phyloP scores from a whole-genome alignment of 2,888 invertebrate genomes.

The Empis livida region DNA sequence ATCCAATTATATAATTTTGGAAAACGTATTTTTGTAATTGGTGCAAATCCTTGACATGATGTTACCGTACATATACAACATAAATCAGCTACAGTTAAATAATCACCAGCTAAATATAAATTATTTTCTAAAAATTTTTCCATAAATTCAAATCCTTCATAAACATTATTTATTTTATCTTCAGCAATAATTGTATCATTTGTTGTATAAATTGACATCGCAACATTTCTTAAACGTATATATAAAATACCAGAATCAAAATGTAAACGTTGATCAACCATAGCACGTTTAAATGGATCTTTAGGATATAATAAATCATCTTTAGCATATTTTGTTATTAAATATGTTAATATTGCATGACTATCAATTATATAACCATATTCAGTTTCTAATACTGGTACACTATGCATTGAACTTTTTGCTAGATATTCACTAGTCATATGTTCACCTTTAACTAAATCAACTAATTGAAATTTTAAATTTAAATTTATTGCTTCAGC shows the following conservation, averaged over 20 bases:
- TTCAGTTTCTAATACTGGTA: constrained; percentile 27
- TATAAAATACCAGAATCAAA: constrained; percentile 30
- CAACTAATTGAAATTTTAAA: constrained; percentile 17
- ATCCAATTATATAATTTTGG: constrained; percentile 10
- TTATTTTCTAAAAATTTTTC: constrained; percentile 18
- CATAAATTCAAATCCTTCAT: constrained; percentile 14
- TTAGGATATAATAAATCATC: constrained; percentile 26
- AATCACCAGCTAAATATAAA: constrained; percentile 6
- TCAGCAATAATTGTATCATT: constrained; percentile 1
- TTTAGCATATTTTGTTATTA: constrained; percentile 27
- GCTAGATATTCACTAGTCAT: constrained; percentile 17
- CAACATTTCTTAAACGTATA: constrained; percentile 21
- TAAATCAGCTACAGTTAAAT: constrained; percentile 12
- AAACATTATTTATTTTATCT: constrained; percentile 12
- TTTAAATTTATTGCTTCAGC: constrained; percentile 21
- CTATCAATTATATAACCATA: constrained; percentile 26
- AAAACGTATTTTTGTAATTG: constrained; percentile 8
- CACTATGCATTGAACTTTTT: constrained; percentile 30
- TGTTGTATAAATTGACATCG: constrained; percentile 3
- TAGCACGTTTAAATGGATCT: constrained; percentile 25
- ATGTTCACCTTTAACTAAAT: constrained; percentile 22
- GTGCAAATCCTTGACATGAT: constrained; percentile 7
- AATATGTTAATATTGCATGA: constrained; percentile 28
- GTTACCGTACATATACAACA: constrained; percentile 8
- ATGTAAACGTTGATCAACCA: constrained; percentile 30